Conservation (phyloP, 2,113 vertebrate species). For the Passer montanus region DNA sequence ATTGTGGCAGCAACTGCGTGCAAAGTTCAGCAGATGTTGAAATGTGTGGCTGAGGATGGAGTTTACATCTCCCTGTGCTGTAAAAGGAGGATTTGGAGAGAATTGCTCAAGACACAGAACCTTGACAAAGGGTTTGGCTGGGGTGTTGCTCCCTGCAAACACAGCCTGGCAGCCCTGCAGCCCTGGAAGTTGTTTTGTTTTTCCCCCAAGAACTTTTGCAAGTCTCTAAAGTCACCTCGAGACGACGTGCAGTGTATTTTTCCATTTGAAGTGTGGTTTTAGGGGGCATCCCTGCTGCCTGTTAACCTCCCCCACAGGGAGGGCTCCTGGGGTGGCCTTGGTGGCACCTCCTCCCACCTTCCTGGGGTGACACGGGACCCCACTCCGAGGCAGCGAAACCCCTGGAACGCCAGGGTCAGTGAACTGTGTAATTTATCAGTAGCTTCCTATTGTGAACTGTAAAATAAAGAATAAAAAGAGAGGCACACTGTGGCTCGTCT, state of each 20-base stretch:
- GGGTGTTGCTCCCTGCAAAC: neutral
- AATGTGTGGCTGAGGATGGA: neutral
- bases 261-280: neutral
- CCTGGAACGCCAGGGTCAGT: neutral
- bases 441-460: constrained; percentile 52
- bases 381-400: neutral
- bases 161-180: neutral
- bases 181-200: neutral
- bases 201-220: neutral
- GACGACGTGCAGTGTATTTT: neutral
- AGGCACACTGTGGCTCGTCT: neutral
- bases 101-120: neutral
- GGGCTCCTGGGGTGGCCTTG: neutral
- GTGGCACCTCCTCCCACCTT: neutral
- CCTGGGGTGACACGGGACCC: neutral
- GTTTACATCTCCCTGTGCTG: neutral
- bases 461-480: constrained; percentile 60
- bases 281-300: neutral
- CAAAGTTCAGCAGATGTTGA: neutral
- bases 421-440: constrained; percentile 1
- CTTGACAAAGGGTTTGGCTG: neutral
- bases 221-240: neutral
- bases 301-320: fast-evolving
- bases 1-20: neutral
- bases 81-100: neutral